These are phyloP conservation scores for Caenorhabditis drosophilae DNA, from an alignment of 2,888 invertebrate genomes.

Conservation along the genomic window DNA sequence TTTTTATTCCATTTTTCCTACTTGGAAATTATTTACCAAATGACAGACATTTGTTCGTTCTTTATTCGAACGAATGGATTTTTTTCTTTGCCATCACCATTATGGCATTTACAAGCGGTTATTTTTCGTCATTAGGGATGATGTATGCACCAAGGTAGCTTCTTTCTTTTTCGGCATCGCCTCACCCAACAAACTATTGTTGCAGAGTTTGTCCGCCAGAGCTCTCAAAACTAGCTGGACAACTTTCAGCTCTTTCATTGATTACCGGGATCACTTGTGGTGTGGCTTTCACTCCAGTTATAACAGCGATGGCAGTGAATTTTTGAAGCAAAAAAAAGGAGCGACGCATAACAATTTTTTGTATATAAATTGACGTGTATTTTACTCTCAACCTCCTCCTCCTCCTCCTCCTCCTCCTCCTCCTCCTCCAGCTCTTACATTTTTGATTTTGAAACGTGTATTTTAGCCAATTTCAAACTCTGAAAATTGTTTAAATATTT, in stretches of 20 bases:
- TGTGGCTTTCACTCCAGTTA: constrained; percentile 43
- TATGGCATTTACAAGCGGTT: constrained; percentile 88
- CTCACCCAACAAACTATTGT: background rate
- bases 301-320: constrained; percentile 35
- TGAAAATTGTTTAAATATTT: background rate
- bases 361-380: background rate
- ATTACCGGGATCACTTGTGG: constrained; percentile 43
- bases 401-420: background rate
- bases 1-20: constrained; percentile 87
- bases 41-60: constrained; percentile 78
- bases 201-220: constrained; percentile 42
- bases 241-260: constrained; percentile 35
- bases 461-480: background rate
- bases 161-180: background rate
- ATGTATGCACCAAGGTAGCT: constrained; percentile 82
- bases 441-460: background rate
- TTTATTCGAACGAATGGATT: constrained; percentile 77
- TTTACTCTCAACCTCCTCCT: no score
- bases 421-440: background rate
- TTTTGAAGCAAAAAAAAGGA: constrained; percentile 12
- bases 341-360: background rate
- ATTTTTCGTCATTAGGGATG: constrained; percentile 88
- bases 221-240: constrained; percentile 41
- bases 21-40: constrained; percentile 85
- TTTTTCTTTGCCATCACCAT: constrained; percentile 72